Evolutionary conservation across 2,888 invertebrate species (phyloP).

Genomic region (Plebejus argus): DNA sequence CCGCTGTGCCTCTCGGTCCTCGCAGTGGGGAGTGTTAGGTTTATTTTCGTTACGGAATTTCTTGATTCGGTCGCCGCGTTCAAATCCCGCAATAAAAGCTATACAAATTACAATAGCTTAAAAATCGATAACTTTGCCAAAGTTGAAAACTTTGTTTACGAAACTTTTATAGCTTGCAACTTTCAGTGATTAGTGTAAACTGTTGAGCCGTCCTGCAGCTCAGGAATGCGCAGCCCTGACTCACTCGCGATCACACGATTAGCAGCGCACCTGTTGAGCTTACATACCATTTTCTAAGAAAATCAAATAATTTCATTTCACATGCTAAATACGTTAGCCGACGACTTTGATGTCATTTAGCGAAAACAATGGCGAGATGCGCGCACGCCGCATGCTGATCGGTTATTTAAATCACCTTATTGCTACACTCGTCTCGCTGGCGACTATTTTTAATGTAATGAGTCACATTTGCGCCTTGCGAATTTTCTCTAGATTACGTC

Average conservation of each 20-base stretch:
- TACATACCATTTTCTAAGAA: conserved; percentile 60
- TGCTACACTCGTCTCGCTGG: conserved; percentile 66
- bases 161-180: neutral
- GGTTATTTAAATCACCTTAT: conserved; percentile 77
- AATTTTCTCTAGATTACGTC: conserved; percentile 52
- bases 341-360: conserved; percentile 80
- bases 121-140: too few species aligned
- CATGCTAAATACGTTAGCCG: conserved; percentile 71
- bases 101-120: too few species aligned
- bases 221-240: conserved; percentile 20
- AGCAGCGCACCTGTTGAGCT: conserved; percentile 49
- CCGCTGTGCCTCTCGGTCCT: too few species aligned
- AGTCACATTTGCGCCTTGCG: conserved; percentile 55
- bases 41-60: too few species aligned
- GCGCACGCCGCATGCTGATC: conserved; percentile 68
- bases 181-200: neutral
- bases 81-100: too few species aligned
- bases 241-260: conserved; percentile 43
- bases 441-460: conserved; percentile 75
- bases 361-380: conserved; percentile 78
- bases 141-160: neutral
- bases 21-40: too few species aligned
- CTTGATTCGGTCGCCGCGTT: too few species aligned
- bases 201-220: conserved; percentile 9
- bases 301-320: conserved; percentile 64